Percentiles rank a stretch among this genome's conserved stretches.
Evolutionary conservation across 2,888 invertebrate genomes (phyloP).

Genomic region (Epirrita christyi): DNA sequence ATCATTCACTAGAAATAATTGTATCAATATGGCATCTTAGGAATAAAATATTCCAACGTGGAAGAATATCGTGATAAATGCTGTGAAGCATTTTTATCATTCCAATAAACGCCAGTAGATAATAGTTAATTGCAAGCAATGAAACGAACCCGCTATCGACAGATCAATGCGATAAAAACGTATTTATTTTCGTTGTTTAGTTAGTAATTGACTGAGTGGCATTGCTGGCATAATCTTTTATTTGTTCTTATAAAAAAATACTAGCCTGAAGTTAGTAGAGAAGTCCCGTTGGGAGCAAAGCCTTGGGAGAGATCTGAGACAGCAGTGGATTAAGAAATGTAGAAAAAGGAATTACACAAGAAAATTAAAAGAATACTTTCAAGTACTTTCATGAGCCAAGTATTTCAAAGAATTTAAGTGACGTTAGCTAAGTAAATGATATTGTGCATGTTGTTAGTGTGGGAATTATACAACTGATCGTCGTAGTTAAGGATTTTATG

Average conservation of each 20-base stretch:
- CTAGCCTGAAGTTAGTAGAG: background rate
- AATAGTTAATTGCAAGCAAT: slow-evolving; percentile 8
- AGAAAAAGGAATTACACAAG: too few relatives aligned
- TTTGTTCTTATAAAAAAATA: too few relatives aligned
- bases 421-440: too few relatives aligned
- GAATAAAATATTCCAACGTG: too few relatives aligned
- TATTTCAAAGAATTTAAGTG: too few relatives aligned
- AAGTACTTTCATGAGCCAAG: too few relatives aligned
- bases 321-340: too few relatives aligned
- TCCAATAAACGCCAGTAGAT: slow-evolving; percentile 5
- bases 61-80: background rate
- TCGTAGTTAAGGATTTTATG: background rate
- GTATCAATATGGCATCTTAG: too few relatives aligned
- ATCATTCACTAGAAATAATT: too few relatives aligned
- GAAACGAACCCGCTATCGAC: background rate
- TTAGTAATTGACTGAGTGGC: background rate
- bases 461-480: background rate
- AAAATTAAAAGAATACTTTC: too few relatives aligned
- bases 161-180: slow-evolving; percentile 1
- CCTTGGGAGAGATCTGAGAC: background rate
- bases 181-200: background rate
- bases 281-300: background rate
- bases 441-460: background rate
- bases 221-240: too few relatives aligned
- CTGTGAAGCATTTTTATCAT: slow-evolving; percentile 1